Evolutionary conservation across 2,797 vertebrate genomes (phyloP), one percentile per base, ranked within the genome.

Genomic region (Tamandua tetradactyla): DNA sequence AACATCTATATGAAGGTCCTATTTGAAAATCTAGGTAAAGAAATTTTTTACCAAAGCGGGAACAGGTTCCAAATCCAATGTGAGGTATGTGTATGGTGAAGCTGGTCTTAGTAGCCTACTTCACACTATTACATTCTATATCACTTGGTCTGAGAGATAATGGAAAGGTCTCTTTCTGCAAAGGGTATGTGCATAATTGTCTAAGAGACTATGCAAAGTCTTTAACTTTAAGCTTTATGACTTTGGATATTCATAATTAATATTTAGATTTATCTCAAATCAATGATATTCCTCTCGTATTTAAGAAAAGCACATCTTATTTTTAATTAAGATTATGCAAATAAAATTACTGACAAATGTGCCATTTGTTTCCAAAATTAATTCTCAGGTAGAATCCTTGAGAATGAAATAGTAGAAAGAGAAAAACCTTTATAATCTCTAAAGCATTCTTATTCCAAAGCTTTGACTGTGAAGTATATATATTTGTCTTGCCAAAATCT

Each of bases 301-400:
- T 66, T 89, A 83, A 89, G 42, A 75, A 92, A 87, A 87, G 15
- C 57, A 78, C 32, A 69, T 44, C 49, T 91, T 79, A 66, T 75
- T 90, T 96, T 86, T 81, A 95, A 89, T 75, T 91, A 93, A 91
- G 52, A 72, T 64, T 61, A 84, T 78, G n/a, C 20, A 94, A 81
- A 78, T 87, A 92, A 94, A 92, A 69, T 90, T 82, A 71, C 30
- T 81, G 15, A 37, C 55, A 66, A 84, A 78, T 68, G 40, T 78
- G 20, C 71, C 57, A 68, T 66, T 89, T 91, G 32, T 20, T 76
- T 20, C 78, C 69, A 94, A 81, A 87, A 57, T 93, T 66, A 93
- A 40, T 86, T 82, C 75, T 72, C 86, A 81, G 64, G 32, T 68
- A 84, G 55, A 90, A 59, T 40, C 23, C 18, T 80, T 62, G 52